Evolutionary conservation across 2,797 vertebrate genomes (phyloP), one percentile per base, ranked within the genome.

Genomic region (Eurystomus glaucurus): DNA sequence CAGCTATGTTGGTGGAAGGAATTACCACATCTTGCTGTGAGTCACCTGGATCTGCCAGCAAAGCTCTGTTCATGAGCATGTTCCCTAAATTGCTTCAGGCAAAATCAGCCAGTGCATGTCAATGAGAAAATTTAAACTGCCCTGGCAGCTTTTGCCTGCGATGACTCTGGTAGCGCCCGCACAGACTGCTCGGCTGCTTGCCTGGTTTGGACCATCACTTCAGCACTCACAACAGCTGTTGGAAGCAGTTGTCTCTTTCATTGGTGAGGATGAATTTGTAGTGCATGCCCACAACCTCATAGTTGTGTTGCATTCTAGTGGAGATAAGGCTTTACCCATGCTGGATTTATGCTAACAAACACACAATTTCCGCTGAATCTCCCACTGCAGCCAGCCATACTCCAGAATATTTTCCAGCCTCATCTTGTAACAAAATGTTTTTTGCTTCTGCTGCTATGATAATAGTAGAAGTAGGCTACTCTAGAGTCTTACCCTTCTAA

Each of bases 101-200:
- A 77, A 75, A 69, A 79, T 11, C 39, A 74, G 14, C 3, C 58
- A 28, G 13, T 9, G 23, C 8, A 11, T 25, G 29, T 55, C 52
- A 81, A 51, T 18, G 37, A 80, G 77, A 54, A 48, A 74, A 77
- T 77, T 65, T 58, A 2, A 65, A 74, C 71, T 79, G 62, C 55
- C 29, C 62, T 81, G 45, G 75, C 70, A 85, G 35, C 17, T 90
- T 76, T 86, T 77, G 11, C 46, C 51, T 71, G 80, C 2, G 3
- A 9, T 37, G 48, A 16, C 12, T 62, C 0, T 0, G 74, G 33
- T 35, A 77, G 45, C 22, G 35, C 17, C 33, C 2, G 0, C 0
- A 1, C 20, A 37, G 54, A 2, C 28, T 43, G 20, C 33, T 85
- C 0, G 0, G 39, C 58, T 51, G 26, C 39, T 58, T 51, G 52